phyloP scores from a whole-genome alignment of 2,888 invertebrate genomes.

The Thelaira solivaga region DNA sequence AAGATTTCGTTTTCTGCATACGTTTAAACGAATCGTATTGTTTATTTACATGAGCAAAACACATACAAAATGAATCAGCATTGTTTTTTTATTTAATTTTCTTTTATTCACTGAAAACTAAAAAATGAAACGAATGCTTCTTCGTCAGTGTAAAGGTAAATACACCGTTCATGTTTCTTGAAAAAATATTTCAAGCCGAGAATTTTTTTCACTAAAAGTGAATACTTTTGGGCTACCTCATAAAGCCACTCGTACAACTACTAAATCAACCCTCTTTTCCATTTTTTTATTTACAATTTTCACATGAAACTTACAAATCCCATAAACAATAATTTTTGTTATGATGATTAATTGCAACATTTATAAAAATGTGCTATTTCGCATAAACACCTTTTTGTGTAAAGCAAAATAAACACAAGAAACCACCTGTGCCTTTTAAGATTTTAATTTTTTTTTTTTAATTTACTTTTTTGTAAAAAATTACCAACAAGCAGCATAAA shows the following conservation, averaged over 20 bases:
- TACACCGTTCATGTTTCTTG: no score
- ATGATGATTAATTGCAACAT: conserved; percentile 54
- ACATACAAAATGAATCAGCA: no score
- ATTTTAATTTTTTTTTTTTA: background rate
- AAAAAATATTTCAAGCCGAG: no score
- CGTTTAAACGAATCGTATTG: no score
- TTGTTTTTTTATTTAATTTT: no score
- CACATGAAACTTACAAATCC: conserved; percentile 13
- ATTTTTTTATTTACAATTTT: conserved; percentile 18
- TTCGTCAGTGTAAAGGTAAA: no score
- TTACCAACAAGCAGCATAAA: conserved; percentile 16
- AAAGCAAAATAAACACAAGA: conserved; percentile 15
- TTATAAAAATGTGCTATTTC: conserved; percentile 45
- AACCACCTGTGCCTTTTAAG: conserved; percentile 5
- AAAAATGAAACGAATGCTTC: no score
- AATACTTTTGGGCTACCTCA: background rate
- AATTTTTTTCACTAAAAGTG: no score
- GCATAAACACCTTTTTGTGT: conserved; percentile 34
- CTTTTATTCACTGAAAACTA: no score
- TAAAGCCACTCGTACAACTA: no score
- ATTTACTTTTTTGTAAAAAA: background rate
- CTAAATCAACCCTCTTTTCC: background rate
- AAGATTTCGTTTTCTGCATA: no score
- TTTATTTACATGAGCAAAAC: no score
- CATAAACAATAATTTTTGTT: conserved; percentile 9